A percentile compares a stretch with the other conserved stretches of the same genome.
Conservation (phyloP, 2,888 invertebrate genomes). For the Drosophila rubida region DNA sequence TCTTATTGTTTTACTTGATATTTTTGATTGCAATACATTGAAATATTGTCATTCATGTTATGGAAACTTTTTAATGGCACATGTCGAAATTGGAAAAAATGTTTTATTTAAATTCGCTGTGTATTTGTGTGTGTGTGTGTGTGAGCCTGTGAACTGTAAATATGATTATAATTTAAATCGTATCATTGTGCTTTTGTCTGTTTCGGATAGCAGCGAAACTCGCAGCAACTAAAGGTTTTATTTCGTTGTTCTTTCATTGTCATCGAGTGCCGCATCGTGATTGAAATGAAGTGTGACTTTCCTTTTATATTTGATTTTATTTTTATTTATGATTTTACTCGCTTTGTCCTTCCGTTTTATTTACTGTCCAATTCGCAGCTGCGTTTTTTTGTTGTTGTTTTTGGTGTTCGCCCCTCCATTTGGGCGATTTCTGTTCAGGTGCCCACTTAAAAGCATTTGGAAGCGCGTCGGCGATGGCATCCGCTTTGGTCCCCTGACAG, state of each 20-base stretch:
- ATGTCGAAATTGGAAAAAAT: not conserved
- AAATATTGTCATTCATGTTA: constrained; percentile 25
- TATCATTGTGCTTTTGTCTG: not conserved
- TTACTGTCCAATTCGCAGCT: constrained; percentile 24
- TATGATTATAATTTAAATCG: not conserved
- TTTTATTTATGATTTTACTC: constrained; percentile 49
- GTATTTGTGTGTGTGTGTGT: no score
- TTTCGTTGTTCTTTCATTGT: constrained; percentile 41
- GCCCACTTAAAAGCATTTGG: constrained; percentile 50
- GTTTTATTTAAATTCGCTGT: not conserved
- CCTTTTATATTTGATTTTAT: constrained; percentile 34
- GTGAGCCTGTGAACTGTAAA: not conserved
- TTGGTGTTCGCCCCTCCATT: constrained; percentile 18
- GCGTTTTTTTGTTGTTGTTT: not conserved
- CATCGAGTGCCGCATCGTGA: constrained; percentile 27
- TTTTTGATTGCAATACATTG: constrained; percentile 22
- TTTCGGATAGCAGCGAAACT: not conserved
- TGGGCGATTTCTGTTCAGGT: constrained; percentile 46
- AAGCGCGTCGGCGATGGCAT: constrained; percentile 29
- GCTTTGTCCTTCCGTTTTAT: constrained; percentile 54
- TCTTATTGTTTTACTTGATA: not conserved
- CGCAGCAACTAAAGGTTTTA: constrained; percentile 40
- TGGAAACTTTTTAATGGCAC: not conserved
- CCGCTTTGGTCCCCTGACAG: constrained; percentile 52
- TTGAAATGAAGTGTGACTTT: constrained; percentile 49